A percentile compares a stretch with the other conserved stretches of the same genome.
phyloP scores from a whole-genome alignment of 92 coral and sea anemone species.

The Epizoanthus stellaris region DNA sequence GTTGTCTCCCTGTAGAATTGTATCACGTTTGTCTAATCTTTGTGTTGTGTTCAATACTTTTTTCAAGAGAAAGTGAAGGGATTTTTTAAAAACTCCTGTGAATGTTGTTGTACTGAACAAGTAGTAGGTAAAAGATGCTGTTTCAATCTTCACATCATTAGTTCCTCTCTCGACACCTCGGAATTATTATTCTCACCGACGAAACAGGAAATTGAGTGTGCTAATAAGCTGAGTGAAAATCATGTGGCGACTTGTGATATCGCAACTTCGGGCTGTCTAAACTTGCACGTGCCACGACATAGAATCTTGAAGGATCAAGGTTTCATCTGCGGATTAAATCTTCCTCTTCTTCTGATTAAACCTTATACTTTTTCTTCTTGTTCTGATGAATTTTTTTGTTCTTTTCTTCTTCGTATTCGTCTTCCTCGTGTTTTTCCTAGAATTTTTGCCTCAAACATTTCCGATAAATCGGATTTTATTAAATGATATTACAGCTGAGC shows the following conservation, averaged over 20 bases:
- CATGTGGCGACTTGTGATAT: constrained; percentile 38
- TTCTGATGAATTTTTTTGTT: too few species aligned
- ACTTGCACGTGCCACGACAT: constrained; percentile 6
- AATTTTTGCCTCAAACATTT: too few species aligned
- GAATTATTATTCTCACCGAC: not conserved
- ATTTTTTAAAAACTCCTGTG: too few species aligned
- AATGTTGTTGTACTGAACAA: not conserved
- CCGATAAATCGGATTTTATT: too few species aligned
- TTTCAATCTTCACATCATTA: not conserved
- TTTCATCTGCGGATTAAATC: not conserved
- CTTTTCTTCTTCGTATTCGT: too few species aligned
- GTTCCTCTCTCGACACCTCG: constrained; percentile 37
- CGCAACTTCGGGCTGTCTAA: not conserved
- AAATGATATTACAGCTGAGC: too few species aligned
- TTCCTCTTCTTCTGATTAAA: not conserved
- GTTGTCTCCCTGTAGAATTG: too few species aligned
- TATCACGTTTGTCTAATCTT: too few species aligned
- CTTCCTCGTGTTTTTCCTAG: too few species aligned
- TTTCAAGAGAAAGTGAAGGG: too few species aligned
- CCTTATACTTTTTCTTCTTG: not conserved
- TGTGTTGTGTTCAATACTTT: too few species aligned
- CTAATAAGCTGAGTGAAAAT: constrained; percentile 45
- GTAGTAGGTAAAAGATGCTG: not conserved
- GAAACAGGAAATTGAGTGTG: constrained; percentile 29
- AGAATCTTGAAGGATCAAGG: not conserved